These are phyloP conservation scores for Heliconius ethilla DNA, from an alignment of 2,888 invertebrate genomes.

Conservation along the genomic window DNA sequence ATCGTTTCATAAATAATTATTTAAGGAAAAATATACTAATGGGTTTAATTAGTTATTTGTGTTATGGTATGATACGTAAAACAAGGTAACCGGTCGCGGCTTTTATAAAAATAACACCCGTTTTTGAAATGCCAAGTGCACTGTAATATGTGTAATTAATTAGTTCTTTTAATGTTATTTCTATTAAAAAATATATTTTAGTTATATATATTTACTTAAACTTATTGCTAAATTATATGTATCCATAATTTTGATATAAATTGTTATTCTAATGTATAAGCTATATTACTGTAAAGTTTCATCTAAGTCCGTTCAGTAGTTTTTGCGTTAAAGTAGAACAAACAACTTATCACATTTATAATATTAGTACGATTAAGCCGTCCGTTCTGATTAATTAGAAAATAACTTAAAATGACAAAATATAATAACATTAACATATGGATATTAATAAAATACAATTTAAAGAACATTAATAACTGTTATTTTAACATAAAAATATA, in stretches of 20 bases:
- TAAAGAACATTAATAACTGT: background rate
- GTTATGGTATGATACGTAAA: constrained; percentile 15
- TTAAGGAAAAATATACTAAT: constrained; percentile 23
- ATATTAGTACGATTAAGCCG: background rate
- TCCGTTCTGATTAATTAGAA: background rate
- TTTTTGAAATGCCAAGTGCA: constrained; percentile 3
- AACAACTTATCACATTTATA: too few relatives aligned
- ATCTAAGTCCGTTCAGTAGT: too few relatives aligned
- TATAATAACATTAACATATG: background rate
- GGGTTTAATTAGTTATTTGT: constrained; percentile 28
- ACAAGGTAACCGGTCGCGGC: constrained; percentile 2
- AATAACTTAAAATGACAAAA: background rate
- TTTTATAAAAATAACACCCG: constrained; percentile 20
- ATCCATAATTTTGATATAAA: too few relatives aligned
- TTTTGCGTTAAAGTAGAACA: too few relatives aligned
- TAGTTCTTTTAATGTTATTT: constrained; percentile 17
- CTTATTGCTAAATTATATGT: too few relatives aligned
- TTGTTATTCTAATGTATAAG: too few relatives aligned
- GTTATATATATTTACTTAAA: background rate
- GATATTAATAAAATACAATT: background rate
- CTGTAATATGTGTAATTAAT: constrained; percentile 21
- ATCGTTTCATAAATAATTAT: constrained; percentile 21
- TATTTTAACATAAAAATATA: background rate
- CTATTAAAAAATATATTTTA: background rate
- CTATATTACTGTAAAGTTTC: too few relatives aligned